Percentiles rank a stretch among this genome's conserved stretches.
These are phyloP conservation scores for Setophaga coronata DNA, from an alignment of 2,113 vertebrate genomes.

Conservation along the genomic window DNA sequence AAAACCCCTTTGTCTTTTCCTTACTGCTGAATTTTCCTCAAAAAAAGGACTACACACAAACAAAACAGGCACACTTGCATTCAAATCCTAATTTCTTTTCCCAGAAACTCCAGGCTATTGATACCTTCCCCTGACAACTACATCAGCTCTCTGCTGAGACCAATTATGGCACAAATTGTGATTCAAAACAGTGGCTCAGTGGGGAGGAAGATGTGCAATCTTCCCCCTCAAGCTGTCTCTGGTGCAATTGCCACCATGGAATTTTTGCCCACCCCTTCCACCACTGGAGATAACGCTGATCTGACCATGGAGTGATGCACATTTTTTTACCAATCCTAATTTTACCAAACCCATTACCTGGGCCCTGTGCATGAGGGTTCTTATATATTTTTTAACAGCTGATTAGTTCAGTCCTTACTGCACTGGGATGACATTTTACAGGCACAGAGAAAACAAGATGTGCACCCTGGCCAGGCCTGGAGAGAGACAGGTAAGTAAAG, in stretches of 20 bases:
- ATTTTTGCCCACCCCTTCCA: neutral
- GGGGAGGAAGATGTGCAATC: neutral
- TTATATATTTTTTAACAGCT: neutral
- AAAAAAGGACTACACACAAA: neutral
- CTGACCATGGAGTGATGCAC: neutral
- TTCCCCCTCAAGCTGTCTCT: neutral
- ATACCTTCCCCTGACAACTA: conserved; percentile 1
- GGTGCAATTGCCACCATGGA: neutral
- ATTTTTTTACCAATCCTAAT: neutral
- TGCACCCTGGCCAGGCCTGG: neutral
- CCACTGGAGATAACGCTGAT: neutral
- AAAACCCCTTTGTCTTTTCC: neutral
- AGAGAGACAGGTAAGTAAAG: neutral
- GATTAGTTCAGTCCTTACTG: neutral
- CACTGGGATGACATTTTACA: neutral
- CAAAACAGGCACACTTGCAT: neutral
- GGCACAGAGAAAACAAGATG: neutral
- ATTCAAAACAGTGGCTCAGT: neutral
- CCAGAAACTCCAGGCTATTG: conserved; percentile 22
- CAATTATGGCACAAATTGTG: neutral
- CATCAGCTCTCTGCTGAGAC: neutral
- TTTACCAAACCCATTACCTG: neutral
- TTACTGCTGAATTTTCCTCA: neutral
- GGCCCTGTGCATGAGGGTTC: neutral
- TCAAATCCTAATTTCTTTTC: neutral